Conservation (phyloP, 2,113 vertebrate genomes). For the Zosterops borbonicus region DNA sequence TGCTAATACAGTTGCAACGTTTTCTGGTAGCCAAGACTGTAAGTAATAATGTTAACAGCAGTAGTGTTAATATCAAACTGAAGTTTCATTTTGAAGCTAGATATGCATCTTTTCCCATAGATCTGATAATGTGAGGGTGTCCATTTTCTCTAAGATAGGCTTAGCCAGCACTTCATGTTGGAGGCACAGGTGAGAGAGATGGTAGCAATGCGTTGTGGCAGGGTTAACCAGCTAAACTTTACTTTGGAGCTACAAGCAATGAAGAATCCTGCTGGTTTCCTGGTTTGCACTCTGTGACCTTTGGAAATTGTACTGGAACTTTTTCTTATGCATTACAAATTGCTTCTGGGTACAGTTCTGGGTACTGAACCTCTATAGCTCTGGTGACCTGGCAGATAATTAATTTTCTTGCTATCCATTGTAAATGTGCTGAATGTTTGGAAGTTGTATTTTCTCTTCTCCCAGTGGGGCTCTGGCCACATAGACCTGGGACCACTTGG, state of each 20-base stretch:
- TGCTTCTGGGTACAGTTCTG: background rate
- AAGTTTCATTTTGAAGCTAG: background rate
- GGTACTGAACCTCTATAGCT: background rate
- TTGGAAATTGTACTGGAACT: background rate
- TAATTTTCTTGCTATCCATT: background rate
- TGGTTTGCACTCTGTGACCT: background rate
- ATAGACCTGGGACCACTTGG: background rate
- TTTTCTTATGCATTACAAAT: background rate
- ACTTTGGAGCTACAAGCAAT: background rate
- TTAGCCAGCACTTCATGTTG: background rate
- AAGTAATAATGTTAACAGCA: background rate
- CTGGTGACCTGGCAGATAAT: background rate
- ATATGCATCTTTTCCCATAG: background rate
- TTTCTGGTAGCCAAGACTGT: background rate
- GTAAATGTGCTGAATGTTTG: background rate
- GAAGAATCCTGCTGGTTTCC: background rate
- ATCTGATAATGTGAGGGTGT: background rate
- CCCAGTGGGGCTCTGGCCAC: background rate
- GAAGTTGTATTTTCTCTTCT: background rate
- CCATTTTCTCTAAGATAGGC: background rate
- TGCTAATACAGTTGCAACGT: background rate
- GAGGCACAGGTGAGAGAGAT: background rate
- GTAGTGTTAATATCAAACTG: background rate
- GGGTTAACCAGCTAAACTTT: background rate
- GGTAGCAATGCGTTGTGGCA: background rate